Evolutionary conservation across 2,113 vertebrate species (phyloP).

Genomic region (Sisor rabdophorus): DNA sequence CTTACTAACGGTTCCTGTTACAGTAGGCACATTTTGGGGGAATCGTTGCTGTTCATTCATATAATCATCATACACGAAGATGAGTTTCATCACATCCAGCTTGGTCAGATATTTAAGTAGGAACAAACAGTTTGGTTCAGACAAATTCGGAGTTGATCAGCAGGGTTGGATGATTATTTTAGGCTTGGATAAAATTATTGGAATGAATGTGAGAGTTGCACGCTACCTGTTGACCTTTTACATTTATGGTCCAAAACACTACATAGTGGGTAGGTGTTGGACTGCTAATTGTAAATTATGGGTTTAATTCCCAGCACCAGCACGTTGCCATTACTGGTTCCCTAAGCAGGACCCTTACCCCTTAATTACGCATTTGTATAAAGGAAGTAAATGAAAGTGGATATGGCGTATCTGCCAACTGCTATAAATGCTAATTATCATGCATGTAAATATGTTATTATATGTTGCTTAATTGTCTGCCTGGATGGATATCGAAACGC

Average conservation of each 20-base stretch:
- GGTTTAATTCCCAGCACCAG: too few relatives aligned
- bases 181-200: not conserved
- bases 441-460: too few relatives aligned
- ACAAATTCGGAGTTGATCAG: too few relatives aligned
- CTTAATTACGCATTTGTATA: too few relatives aligned
- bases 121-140: not conserved
- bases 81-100: not conserved
- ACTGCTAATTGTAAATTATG: too few relatives aligned
- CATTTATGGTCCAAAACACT: not conserved
- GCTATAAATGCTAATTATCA: too few relatives aligned
- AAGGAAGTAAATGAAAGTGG: too few relatives aligned
- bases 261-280: not conserved
- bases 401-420: too few relatives aligned
- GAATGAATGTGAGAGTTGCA: not conserved
- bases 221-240: not conserved
- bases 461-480: not conserved
- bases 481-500: not conserved
- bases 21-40: not conserved
- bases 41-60: not conserved
- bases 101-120: not conserved
- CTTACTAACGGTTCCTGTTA: not conserved
- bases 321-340: too few relatives aligned
- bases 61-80: not conserved
- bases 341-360: too few relatives aligned
- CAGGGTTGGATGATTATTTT: too few relatives aligned